Conservation (phyloP, 2,113 vertebrate genomes). For the Nannospalax galili region DNA sequence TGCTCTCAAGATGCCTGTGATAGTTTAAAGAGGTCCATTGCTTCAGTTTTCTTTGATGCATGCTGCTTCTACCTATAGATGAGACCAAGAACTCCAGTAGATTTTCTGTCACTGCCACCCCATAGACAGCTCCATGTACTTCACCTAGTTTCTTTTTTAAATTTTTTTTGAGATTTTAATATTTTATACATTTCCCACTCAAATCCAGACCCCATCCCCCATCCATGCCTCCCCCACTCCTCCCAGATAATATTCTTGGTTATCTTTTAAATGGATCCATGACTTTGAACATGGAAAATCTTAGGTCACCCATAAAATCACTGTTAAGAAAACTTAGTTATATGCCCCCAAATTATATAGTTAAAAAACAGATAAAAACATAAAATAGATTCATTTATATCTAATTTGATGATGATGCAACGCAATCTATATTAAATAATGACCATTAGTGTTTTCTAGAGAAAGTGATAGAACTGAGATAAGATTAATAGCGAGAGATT, state of each 20-base stretch:
- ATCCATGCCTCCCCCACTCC: too few relatives aligned
- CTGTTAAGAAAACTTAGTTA: not conserved
- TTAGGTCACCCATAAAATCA: not conserved
- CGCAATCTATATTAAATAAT: not conserved
- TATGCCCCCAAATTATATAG: not conserved
- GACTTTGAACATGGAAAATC: slow-evolving; percentile 14
- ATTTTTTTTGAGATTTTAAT: too few relatives aligned
- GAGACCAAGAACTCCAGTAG: not conserved
- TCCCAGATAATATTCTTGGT: not conserved
- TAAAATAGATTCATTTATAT: not conserved
- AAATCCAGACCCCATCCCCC: too few relatives aligned
- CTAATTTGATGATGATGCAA: not conserved
- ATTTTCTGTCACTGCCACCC: not conserved
- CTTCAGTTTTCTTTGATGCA: not conserved
- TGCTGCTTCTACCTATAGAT: not conserved
- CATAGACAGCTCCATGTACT: not conserved
- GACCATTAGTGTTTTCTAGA: not conserved
- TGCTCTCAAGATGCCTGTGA: not conserved
- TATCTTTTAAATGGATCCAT: not conserved
- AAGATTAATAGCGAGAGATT: not conserved
- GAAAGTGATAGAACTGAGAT: not conserved
- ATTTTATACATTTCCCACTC: too few relatives aligned
- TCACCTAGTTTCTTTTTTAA: not conserved
- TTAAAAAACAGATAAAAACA: not conserved
- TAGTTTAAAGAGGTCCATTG: not conserved